Evolutionary conservation across 2,113 vertebrate genomes (phyloP), one percentile per base, ranked within the genome.

Genomic region (Oceanites oceanicus): DNA sequence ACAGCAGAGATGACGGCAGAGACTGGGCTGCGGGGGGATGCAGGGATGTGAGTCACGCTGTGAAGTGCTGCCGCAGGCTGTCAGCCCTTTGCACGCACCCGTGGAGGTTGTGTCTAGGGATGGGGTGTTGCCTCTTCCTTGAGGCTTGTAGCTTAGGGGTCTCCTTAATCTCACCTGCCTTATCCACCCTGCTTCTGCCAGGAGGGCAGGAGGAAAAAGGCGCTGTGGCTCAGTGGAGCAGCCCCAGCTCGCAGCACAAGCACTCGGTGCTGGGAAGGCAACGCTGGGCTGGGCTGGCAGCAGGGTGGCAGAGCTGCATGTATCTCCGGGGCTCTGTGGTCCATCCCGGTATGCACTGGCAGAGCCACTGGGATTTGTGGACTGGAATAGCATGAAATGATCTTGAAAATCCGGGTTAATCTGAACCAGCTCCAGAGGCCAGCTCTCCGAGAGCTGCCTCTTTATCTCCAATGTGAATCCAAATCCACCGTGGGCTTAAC

Each of bases 371-470:
- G 83, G 82, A 94, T 92, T 89, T 95, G 68, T 81, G 90, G 79
- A 78, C 95, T 86, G 94, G 88, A 96, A 96, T 92, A 96, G 88
- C 89, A 86, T 55, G 94, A 96, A 94, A 85, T 67, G 72, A 92
- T 95, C 88, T 61, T 94, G 92, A 74, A 95, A 96, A 97, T 96
- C 91, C 62, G 0, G 88, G 96, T 95, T 97, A 96, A 97, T 88
- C 95, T 72, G 83, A 91, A 86, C 23, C 1, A 0, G 90, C 86
- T 96, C 80, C 88, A 89, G 88, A 81, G 92, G 83, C 79, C 96
- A 86, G 59, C 65, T 61, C 74, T 76, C 58, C 0, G 3, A 90
- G 83, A 95, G 76, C 82, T 3, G 44, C 79, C 49, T 93, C 86
- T 90, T 96, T 93, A 95, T 95, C 96, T 94, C 72, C 92, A 88